phyloP scores from a whole-genome alignment of 2,113 vertebrate species.

The Osmerus eperlanus region DNA sequence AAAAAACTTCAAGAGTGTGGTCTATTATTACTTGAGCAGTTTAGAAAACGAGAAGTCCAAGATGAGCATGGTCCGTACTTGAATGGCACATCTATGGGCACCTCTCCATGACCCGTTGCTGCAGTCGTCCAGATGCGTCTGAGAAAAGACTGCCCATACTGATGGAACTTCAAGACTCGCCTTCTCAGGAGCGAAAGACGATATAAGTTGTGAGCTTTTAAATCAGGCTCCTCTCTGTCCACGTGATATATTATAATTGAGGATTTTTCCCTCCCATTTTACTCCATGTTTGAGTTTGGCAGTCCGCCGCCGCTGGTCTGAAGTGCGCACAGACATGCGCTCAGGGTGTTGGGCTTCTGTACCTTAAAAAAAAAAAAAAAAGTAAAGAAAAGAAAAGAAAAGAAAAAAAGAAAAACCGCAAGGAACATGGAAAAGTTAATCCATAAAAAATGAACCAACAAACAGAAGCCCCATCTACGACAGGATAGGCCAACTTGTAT shows the following conservation, averaged over 20 bases:
- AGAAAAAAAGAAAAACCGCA: background rate
- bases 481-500: too few species aligned
- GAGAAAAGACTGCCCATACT: conserved; percentile 68
- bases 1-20: conserved; percentile 2
- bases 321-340: conserved; percentile 22
- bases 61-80: conserved; percentile 56
- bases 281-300: conserved; percentile 30
- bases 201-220: conserved; percentile 75
- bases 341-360: background rate
- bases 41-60: conserved; percentile 16
- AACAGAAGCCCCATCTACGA: too few species aligned
- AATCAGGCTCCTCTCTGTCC: conserved; percentile 66
- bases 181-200: conserved; percentile 55
- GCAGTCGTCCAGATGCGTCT: conserved; percentile 64
- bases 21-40: conserved; percentile 20
- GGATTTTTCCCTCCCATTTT: conserved; percentile 47
- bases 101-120: conserved; percentile 65
- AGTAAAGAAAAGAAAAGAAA: background rate
- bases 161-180: conserved; percentile 67
- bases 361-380: background rate
- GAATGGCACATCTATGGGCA: conserved; percentile 43
- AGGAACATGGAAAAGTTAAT: background rate
- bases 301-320: conserved; percentile 6
- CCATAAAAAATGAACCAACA: too few species aligned
- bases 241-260: conserved; percentile 77